phyloP scores from a whole-genome alignment of 2,888 invertebrate species.

The Ditula angustiorana region DNA sequence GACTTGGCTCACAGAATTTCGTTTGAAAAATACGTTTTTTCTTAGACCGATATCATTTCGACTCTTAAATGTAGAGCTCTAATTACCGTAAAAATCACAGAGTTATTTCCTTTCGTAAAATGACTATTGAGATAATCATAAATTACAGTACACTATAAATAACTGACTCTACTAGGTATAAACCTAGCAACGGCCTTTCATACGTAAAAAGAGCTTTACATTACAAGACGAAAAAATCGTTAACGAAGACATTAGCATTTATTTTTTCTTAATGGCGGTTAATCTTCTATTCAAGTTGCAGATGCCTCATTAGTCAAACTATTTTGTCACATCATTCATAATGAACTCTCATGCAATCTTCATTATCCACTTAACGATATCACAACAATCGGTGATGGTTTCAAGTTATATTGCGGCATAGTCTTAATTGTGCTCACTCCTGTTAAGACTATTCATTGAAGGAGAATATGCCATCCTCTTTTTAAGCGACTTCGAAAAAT shows the following conservation, averaged over 20 bases:
- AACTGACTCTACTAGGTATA: too few species aligned
- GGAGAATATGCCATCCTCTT: too few species aligned
- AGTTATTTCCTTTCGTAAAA: too few species aligned
- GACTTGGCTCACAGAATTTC: too few species aligned
- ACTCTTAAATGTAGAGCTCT: too few species aligned
- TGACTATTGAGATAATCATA: background rate
- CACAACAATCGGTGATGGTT: background rate
- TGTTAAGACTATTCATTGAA: too few species aligned
- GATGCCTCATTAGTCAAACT: conserved; percentile 11
- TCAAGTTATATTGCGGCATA: background rate
- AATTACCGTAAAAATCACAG: too few species aligned
- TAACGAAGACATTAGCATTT: background rate
- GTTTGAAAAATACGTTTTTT: too few species aligned
- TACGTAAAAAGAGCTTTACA: background rate
- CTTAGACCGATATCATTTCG: too few species aligned
- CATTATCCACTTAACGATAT: conserved; percentile 18
- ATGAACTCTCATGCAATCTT: conserved; percentile 1
- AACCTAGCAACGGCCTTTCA: background rate
- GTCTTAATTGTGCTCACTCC: background rate
- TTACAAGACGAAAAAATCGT: background rate
- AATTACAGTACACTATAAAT: background rate
- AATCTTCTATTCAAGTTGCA: conserved; percentile 21
- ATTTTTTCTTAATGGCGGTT: background rate
- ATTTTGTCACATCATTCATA: conserved; percentile 25
- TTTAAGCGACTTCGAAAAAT: too few species aligned